phyloP scores from a whole-genome alignment of 2,113 vertebrate genomes.

The Sitta europaea region DNA sequence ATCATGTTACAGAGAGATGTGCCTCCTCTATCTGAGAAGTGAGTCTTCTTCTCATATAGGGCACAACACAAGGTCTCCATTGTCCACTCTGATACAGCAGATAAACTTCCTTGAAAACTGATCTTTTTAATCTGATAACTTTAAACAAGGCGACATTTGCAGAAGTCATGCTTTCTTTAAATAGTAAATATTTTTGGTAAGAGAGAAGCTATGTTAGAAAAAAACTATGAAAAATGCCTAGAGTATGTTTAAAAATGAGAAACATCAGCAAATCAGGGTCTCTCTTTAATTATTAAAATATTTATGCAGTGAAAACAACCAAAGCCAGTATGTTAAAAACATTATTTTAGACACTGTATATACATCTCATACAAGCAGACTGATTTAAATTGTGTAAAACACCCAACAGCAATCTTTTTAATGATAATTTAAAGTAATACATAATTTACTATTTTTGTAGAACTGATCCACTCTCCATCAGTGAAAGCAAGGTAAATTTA shows the following conservation, averaged over 20 bases:
- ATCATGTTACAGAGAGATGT: background rate
- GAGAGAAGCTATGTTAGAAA: background rate
- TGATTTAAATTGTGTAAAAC: background rate
- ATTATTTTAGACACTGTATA: background rate
- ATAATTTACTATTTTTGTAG: background rate
- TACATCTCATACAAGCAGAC: background rate
- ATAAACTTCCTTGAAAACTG: background rate
- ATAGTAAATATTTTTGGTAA: background rate
- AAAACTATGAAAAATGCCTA: background rate
- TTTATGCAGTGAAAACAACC: background rate
- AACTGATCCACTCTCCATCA: background rate
- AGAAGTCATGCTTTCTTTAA: background rate
- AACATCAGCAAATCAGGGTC: background rate
- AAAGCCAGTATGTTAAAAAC: background rate
- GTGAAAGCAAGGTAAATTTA: conserved; percentile 6
- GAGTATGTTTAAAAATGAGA: background rate
- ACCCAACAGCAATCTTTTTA: background rate
- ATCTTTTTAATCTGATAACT: background rate
- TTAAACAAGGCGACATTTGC: background rate
- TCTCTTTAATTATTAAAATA: background rate
- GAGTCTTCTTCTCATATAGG: background rate
- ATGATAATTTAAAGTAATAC: background rate
- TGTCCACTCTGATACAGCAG: background rate
- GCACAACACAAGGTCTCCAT: background rate
- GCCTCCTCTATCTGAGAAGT: background rate